Conservation (phyloP, 2,888 invertebrate genomes). For the Bedellia somnulentella region DNA sequence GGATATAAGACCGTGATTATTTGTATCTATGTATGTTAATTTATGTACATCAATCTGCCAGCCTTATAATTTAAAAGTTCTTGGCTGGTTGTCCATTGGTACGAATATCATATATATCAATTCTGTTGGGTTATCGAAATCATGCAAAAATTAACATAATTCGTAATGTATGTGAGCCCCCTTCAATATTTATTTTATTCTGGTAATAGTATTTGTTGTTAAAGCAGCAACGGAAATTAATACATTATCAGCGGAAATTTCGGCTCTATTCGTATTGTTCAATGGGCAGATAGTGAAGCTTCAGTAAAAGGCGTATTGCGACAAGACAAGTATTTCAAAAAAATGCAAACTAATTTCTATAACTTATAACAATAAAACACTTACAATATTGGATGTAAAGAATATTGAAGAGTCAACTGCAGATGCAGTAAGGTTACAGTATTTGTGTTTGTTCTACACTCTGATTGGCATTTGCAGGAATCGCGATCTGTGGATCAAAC, state of each 20-base stretch:
- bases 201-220: too few relatives aligned
- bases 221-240: too few relatives aligned
- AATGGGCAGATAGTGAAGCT: too few relatives aligned
- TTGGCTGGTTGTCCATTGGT: not conserved
- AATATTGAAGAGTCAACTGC: constrained; percentile 16
- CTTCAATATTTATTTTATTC: too few relatives aligned
- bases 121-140: too few relatives aligned
- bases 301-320: too few relatives aligned
- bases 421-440: constrained; percentile 16
- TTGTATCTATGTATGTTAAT: not conserved
- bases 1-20: too few relatives aligned
- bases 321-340: not conserved
- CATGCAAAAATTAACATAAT: too few relatives aligned
- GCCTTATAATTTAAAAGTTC: not conserved
- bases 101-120: too few relatives aligned
- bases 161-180: too few relatives aligned
- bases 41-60: not conserved
- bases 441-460: constrained; percentile 25
- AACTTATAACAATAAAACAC: constrained; percentile 11
- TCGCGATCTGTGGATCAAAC: constrained; percentile 18
- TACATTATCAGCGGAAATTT: too few relatives aligned
- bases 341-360: not conserved
- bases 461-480: constrained; percentile 26
- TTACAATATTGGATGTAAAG: constrained; percentile 35
- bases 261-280: too few relatives aligned